Conservation (phyloP, 2,888 invertebrate species). For the Pandemis corylana region DNA sequence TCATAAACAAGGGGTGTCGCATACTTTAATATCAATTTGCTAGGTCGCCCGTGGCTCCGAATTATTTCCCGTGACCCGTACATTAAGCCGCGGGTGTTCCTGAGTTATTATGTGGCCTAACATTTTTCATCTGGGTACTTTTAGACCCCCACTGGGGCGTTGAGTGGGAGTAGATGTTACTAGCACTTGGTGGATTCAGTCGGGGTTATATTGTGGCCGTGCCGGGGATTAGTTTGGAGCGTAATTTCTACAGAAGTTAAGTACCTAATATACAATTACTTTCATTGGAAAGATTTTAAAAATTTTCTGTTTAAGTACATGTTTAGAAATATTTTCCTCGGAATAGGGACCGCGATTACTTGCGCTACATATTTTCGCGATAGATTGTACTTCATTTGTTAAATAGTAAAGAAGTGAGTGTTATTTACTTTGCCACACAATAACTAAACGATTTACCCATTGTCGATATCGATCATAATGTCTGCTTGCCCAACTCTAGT, state of each 20-base stretch:
- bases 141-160: constrained; percentile 38
- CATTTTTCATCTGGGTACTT: constrained; percentile 41
- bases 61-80: constrained; percentile 26
- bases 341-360: too few relatives aligned
- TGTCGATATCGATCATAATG: too few relatives aligned
- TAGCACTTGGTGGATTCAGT: constrained; percentile 14
- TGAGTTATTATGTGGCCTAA: constrained; percentile 35
- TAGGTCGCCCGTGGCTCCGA: constrained; percentile 40
- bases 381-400: too few relatives aligned
- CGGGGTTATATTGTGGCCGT: background rate
- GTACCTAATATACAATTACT: too few relatives aligned
- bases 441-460: too few relatives aligned
- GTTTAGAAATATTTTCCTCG: too few relatives aligned
- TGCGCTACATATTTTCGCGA: too few relatives aligned
- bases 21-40: constrained; percentile 41
- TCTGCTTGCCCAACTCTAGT: too few relatives aligned
- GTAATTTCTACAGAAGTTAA: background rate
- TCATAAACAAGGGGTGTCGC: constrained; percentile 39
- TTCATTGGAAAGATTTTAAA: too few relatives aligned
- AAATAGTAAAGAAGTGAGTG: too few relatives aligned
- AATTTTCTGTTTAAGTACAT: too few relatives aligned
- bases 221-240: background rate
- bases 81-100: constrained; percentile 37
- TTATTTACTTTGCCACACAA: too few relatives aligned
- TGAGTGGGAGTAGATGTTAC: constrained; percentile 30